Conservation (phyloP, 1,140 invertebrate genomes). For the Cotesia vestalis region DNA sequence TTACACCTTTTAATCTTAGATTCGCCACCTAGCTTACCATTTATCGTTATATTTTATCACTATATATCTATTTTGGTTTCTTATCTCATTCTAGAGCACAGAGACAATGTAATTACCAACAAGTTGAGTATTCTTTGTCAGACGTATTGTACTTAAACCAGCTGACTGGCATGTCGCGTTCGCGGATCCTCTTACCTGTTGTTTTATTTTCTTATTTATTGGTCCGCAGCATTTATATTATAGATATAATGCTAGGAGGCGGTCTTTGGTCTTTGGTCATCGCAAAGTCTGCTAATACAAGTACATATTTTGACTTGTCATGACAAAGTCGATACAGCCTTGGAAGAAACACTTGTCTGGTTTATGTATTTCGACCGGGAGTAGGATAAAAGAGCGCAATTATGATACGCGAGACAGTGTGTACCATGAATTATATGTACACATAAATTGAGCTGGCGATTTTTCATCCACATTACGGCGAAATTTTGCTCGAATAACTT, state of each 20-base stretch:
- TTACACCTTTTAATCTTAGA: not conserved
- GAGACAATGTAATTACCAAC: not conserved
- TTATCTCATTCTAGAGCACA: not conserved
- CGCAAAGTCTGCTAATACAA: not conserved
- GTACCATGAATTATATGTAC: too few relatives aligned
- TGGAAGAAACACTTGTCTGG: not conserved
- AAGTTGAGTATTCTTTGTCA: not conserved
- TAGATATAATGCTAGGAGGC: too few relatives aligned
- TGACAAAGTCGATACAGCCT: not conserved
- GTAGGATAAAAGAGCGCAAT: too few relatives aligned
- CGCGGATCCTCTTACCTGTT: too few relatives aligned
- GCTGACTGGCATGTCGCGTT: not conserved
- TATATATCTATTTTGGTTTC: not conserved
- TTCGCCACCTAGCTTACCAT: too few relatives aligned
- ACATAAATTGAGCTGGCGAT: too few relatives aligned
- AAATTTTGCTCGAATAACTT: conserved; percentile 52
- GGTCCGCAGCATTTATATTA: too few relatives aligned
- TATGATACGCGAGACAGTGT: too few relatives aligned
- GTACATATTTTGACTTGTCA: not conserved
- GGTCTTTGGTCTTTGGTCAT: too few relatives aligned
- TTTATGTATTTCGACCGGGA: too few relatives aligned
- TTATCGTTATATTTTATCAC: not conserved
- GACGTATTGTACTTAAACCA: not conserved
- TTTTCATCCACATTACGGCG: not conserved
- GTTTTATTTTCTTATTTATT: too few relatives aligned